A percentile compares a stretch with the other conserved stretches of the same genome.
Evolutionary conservation across 2,113 vertebrate species (phyloP).

Genomic region (Anas platyrhynchos): DNA sequence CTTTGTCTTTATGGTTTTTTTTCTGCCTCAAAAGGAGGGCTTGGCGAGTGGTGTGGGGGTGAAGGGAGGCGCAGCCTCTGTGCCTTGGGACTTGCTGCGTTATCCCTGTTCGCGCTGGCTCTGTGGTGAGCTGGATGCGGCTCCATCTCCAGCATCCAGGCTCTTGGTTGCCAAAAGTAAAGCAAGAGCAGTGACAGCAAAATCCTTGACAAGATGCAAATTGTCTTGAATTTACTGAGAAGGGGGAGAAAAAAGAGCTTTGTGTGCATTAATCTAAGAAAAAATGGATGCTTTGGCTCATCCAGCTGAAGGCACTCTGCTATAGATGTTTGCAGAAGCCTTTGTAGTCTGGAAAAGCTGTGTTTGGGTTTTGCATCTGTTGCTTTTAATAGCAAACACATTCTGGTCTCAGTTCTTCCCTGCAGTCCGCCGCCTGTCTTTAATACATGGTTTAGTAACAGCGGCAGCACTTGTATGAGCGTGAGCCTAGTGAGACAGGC

Average conservation of each 20-base stretch:
- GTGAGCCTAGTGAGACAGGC: not conserved
- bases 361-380: constrained; percentile 43
- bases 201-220: constrained; percentile 21
- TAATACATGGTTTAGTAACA: not conserved
- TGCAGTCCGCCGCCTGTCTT: not conserved
- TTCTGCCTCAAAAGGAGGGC: not conserved
- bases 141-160: not conserved
- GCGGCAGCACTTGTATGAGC: not conserved
- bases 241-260: not conserved
- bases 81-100: not conserved
- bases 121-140: not conserved
- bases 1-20: not conserved
- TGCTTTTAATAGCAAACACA: not conserved
- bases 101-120: not conserved
- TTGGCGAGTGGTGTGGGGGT: not conserved
- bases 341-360: not conserved
- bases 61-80: not conserved
- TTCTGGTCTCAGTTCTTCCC: not conserved
- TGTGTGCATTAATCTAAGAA: not conserved
- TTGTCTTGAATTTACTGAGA: not conserved
- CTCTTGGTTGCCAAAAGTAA: not conserved
- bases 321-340: not conserved
- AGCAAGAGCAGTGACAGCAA: constrained; percentile 10
- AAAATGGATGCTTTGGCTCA: not conserved
- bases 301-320: not conserved